These are phyloP conservation scores for Clusia tigrina DNA, from an alignment of 2,888 invertebrate species.

Conservation along the genomic window DNA sequence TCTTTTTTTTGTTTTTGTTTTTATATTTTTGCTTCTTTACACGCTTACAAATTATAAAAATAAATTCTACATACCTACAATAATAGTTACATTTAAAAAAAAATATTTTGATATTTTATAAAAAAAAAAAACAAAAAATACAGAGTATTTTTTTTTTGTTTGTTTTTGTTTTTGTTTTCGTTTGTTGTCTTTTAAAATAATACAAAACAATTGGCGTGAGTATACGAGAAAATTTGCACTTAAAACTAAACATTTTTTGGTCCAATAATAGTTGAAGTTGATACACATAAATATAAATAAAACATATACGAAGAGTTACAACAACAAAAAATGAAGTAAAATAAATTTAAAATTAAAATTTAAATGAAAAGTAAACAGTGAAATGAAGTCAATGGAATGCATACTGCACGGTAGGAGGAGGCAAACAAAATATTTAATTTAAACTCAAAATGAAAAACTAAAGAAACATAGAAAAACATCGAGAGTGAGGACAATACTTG, in stretches of 20 bases:
- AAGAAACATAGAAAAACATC: not conserved
- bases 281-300: constrained; percentile 39
- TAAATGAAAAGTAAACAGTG: not conserved
- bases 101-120: constrained; percentile 38
- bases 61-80: constrained; percentile 64
- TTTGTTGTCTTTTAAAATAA: constrained; percentile 27
- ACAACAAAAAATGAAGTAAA: constrained; percentile 34
- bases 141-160: constrained; percentile 23
- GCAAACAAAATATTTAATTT: not conserved
- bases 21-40: constrained; percentile 50
- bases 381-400: not conserved
- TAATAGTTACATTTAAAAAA: constrained; percentile 49
- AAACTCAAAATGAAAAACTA: not conserved
- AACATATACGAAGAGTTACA: constrained; percentile 11
- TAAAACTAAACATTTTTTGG: constrained; percentile 67
- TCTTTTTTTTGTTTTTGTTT: constrained; percentile 35
- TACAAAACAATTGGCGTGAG: not conserved
- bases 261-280: constrained; percentile 61
- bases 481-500: no score
- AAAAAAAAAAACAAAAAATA: constrained; percentile 20
- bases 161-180: constrained; percentile 31
- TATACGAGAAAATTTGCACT: constrained; percentile 47
- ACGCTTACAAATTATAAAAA: constrained; percentile 57
- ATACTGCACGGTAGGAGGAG: not conserved
- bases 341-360: constrained; percentile 26